A percentile compares a stretch with the other conserved stretches of the same genome.
phyloP scores from a whole-genome alignment of 2,797 vertebrate species.

The Brachymystax lenok region DNA sequence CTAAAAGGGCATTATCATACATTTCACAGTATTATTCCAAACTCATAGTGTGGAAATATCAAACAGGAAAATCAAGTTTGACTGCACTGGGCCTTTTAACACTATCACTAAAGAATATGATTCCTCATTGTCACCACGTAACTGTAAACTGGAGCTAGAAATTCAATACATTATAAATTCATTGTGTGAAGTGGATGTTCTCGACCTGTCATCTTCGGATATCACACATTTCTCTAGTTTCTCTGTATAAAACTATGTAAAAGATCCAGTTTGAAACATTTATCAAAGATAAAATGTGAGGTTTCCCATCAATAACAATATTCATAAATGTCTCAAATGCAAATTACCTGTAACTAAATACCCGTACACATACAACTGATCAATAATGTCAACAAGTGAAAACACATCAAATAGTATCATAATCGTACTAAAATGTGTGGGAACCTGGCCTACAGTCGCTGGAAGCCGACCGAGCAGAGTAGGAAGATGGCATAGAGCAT shows the following conservation, averaged over 20 bases:
- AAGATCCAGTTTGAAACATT: constrained; percentile 52
- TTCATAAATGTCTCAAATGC: constrained; percentile 27
- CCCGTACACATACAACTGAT: constrained; percentile 27
- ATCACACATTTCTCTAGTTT: constrained; percentile 48
- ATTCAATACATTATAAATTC: constrained; percentile 43
- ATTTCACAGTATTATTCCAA: too few relatives aligned
- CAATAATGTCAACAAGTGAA: constrained; percentile 43
- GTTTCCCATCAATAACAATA: constrained; percentile 39
- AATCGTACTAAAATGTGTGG: constrained; percentile 7
- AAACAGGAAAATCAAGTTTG: too few relatives aligned
- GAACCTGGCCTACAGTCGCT: constrained; percentile 64
- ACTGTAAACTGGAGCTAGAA: constrained; percentile 40
- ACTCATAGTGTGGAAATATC: too few relatives aligned
- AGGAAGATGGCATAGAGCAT: constrained; percentile 80
- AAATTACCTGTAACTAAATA: constrained; percentile 30
- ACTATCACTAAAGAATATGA: background rate
- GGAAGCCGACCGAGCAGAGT: constrained; percentile 77
- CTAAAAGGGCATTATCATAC: too few relatives aligned
- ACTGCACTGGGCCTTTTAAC: too few relatives aligned
- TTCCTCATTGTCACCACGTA: background rate
- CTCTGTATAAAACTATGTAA: constrained; percentile 71
- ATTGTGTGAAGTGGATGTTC: constrained; percentile 47
- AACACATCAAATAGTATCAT: constrained; percentile 15
- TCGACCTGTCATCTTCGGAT: constrained; percentile 16
- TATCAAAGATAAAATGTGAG: constrained; percentile 66